Evolutionary conservation across 2,113 vertebrate genomes (phyloP).

Genomic region (Hippocampus mohnikei): DNA sequence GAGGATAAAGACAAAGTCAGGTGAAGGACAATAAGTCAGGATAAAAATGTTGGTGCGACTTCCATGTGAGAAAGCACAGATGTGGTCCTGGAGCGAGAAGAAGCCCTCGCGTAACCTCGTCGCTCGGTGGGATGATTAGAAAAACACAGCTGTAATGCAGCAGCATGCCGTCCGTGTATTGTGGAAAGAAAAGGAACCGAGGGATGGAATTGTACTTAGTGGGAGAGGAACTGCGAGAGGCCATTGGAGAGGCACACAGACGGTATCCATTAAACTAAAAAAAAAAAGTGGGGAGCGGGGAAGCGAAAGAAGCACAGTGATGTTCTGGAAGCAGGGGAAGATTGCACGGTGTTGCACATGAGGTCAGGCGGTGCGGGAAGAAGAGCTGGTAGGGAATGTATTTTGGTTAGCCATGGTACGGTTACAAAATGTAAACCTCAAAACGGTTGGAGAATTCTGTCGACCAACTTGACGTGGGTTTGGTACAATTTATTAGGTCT

Average conservation of each 20-base stretch:
- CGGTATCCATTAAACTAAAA: conserved; percentile 52
- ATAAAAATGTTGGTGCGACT: conserved; percentile 5
- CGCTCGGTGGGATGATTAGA: conserved; percentile 56
- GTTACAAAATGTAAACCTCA: neutral
- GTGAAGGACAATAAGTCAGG: conserved; percentile 8
- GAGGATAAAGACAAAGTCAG: neutral
- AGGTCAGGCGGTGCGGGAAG: neutral
- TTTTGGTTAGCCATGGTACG: neutral
- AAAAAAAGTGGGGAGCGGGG: conserved; percentile 10
- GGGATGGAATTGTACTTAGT: conserved; percentile 67
- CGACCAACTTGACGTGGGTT: too few species aligned
- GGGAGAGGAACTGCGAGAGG: conserved; percentile 31
- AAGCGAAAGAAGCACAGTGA: conserved; percentile 48
- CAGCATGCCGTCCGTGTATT: conserved; percentile 46
- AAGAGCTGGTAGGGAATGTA: neutral
- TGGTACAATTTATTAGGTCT: too few species aligned
- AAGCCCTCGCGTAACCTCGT: conserved; percentile 46
- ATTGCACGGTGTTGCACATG: neutral
- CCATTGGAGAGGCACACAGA: conserved; percentile 47
- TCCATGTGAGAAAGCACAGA: conserved; percentile 21
- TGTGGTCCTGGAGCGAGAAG: conserved; percentile 23
- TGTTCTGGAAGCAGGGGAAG: conserved; percentile 37
- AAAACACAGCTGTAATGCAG: conserved; percentile 58
- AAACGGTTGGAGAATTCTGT: neutral
- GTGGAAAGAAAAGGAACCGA: conserved; percentile 18